Percentiles rank a stretch among this genome's conserved stretches.
Conservation (phyloP, 1,140 invertebrate genomes). For the Phymorhynchus buccinoides region DNA sequence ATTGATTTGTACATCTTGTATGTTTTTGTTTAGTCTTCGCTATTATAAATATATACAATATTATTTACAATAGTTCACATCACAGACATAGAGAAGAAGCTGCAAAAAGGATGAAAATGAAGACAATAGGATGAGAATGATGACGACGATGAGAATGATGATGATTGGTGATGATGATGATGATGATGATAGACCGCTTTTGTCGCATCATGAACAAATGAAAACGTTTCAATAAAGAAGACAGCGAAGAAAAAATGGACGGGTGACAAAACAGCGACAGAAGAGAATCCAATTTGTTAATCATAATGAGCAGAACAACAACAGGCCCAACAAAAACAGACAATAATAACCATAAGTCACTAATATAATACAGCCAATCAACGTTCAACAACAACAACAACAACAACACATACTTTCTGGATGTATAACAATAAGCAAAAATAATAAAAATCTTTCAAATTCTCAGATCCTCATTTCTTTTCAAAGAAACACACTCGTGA, state of each 20-base stretch:
- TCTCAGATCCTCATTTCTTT: too few species aligned
- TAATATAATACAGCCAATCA: background rate
- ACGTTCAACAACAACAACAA: too few species aligned
- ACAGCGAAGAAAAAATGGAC: background rate
- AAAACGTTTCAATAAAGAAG: background rate
- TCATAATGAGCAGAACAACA: background rate
- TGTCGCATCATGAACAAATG: background rate
- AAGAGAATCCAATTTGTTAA: background rate
- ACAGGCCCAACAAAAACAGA: background rate
- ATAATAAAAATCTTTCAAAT: too few species aligned
- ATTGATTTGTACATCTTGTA: constrained; percentile 51
- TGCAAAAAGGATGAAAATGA: constrained; percentile 24
- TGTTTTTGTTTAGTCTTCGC: constrained; percentile 40
- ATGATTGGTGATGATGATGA: background rate
- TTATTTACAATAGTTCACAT: constrained; percentile 57
- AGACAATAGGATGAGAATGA: background rate
- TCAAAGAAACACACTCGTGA: too few species aligned
- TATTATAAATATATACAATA: constrained; percentile 66
- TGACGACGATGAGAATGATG: background rate
- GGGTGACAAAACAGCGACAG: background rate
- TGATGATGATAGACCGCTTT: background rate
- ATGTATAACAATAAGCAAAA: too few species aligned
- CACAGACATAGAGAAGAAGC: constrained; percentile 48
- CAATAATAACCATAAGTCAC: background rate
- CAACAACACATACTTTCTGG: too few species aligned